These are phyloP conservation scores for Festucalex cinctus DNA, from an alignment of 2,113 vertebrate genomes.

Conservation along the genomic window DNA sequence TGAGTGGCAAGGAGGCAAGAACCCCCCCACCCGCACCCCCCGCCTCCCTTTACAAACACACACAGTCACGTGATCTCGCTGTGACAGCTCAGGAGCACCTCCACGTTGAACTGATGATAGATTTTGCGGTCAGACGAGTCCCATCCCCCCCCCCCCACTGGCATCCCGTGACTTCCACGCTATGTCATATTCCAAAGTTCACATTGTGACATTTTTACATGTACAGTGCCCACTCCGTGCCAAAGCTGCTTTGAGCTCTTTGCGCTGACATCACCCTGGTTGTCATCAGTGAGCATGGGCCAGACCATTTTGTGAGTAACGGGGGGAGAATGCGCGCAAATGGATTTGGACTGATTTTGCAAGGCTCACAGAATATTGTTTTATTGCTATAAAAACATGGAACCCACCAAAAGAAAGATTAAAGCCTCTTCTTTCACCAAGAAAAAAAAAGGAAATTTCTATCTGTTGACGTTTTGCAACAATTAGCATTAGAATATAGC, in stretches of 20 bases:
- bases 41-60: not conserved
- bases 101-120: slow-evolving; percentile 42
- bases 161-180: slow-evolving; percentile 17
- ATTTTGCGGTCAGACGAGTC: slow-evolving; percentile 37
- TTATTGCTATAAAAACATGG: too few relatives aligned
- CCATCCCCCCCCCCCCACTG: slow-evolving; percentile 19
- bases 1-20: slow-evolving; percentile 13
- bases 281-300: slow-evolving; percentile 52
- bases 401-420: too few relatives aligned
- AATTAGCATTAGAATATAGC: too few relatives aligned
- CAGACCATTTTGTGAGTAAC: slow-evolving; percentile 43
- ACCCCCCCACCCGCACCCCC: too few relatives aligned
- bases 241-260: slow-evolving; percentile 63
- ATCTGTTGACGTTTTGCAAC: too few relatives aligned
- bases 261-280: slow-evolving; percentile 59
- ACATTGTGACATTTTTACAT: not conserved
- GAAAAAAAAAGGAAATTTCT: too few relatives aligned
- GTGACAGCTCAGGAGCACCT: slow-evolving; percentile 28
- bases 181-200: not conserved
- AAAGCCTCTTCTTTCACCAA: too few relatives aligned
- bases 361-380: too few relatives aligned
- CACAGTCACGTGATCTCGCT: slow-evolving; percentile 43
- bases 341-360: too few relatives aligned
- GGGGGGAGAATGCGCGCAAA: slow-evolving; percentile 43
- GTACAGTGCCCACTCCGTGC: slow-evolving; percentile 23